Evolutionary conservation across 2,797 vertebrate species (phyloP).

Genomic region (Megalops cyprinoides): DNA sequence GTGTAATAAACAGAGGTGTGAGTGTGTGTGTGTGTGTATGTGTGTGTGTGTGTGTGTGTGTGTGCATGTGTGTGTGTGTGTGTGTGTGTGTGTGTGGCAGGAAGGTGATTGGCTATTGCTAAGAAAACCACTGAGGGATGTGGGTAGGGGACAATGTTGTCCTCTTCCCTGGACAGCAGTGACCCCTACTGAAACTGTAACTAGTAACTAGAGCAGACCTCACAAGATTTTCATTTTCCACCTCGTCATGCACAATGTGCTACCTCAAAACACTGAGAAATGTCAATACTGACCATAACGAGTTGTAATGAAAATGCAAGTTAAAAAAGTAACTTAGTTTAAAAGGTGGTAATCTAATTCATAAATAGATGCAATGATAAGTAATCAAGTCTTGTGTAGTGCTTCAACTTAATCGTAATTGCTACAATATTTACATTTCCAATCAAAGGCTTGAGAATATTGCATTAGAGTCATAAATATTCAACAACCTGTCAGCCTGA

Average conservation of each 20-base stretch:
- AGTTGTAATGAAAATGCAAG: too few species aligned
- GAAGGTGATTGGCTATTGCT: too few species aligned
- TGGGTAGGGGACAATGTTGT: slow-evolving; percentile 37
- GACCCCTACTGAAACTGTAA: slow-evolving; percentile 47
- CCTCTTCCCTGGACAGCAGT: slow-evolving; percentile 52
- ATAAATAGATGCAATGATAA: slow-evolving; percentile 12
- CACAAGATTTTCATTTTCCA: background rate
- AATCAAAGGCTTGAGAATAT: slow-evolving; percentile 7
- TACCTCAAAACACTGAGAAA: too few species aligned
- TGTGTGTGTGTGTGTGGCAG: too few species aligned
- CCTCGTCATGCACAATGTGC: background rate
- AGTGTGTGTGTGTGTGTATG: too few species aligned
- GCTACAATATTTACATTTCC: slow-evolving; percentile 39
- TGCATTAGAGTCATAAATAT: slow-evolving; percentile 42
- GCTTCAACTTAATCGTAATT: slow-evolving; percentile 39
- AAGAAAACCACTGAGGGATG: background rate
- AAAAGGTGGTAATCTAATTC: background rate
- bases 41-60: too few species aligned
- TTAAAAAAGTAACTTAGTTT: too few species aligned
- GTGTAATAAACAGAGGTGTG: too few species aligned
- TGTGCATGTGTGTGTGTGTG: too few species aligned
- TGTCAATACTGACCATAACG: too few species aligned
- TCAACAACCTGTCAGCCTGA: slow-evolving; percentile 41
- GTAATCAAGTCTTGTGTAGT: slow-evolving; percentile 25
- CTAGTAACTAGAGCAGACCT: background rate